phyloP scores from a whole-genome alignment of 2,797 vertebrate genomes.

The Otus scops region DNA sequence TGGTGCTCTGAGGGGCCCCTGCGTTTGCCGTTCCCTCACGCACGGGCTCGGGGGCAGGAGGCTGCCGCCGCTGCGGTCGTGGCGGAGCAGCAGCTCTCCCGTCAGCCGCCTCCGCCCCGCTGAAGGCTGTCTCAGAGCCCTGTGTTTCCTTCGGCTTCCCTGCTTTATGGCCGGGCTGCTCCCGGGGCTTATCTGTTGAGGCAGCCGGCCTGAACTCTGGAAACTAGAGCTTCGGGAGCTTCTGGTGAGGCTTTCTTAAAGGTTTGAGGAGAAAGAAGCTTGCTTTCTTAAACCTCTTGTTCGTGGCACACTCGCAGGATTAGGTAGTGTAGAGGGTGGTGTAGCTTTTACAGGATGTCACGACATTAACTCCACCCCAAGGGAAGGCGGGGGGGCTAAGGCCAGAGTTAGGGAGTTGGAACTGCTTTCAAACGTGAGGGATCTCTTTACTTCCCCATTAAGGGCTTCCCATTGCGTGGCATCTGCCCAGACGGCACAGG shows the following conservation, averaged over 20 bases:
- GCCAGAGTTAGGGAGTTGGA: accelerated
- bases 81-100: not conserved
- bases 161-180: not conserved
- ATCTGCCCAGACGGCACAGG: no score
- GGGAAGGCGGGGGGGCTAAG: no score
- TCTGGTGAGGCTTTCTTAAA: not conserved
- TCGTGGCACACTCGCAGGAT: no score
- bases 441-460: no score
- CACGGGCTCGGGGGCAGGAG: not conserved
- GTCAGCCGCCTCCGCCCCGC: not conserved
- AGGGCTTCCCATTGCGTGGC: no score
- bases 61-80: accelerated
- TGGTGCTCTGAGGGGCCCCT: not conserved
- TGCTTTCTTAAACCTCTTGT: no score
- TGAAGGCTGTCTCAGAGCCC: not conserved
- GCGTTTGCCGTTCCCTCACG: no score
- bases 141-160: not conserved
- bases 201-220: not conserved
- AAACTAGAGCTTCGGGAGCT: not conserved
- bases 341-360: not conserved
- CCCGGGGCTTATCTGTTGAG: no score
- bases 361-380: accelerated
- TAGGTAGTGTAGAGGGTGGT: not conserved
- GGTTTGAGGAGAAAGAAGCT: no score
- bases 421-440: not conserved